A percentile compares a stretch with the other conserved stretches of the same genome.
Conservation (phyloP, 1,140 invertebrate genomes). For the Heliothis subflexa region DNA sequence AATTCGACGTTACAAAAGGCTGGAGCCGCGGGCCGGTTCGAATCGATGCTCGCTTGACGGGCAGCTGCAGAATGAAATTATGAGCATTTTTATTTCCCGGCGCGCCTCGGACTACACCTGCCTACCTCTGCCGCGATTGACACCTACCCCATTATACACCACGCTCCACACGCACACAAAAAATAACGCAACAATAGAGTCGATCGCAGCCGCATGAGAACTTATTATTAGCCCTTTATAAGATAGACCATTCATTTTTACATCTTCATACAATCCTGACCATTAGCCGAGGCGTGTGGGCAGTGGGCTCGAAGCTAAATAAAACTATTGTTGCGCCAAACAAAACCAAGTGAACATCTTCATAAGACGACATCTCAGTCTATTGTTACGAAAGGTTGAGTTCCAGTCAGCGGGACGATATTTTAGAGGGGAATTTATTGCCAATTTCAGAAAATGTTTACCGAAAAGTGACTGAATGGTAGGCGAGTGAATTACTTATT, state of each 20-base stretch:
- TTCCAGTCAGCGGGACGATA: constrained; percentile 64
- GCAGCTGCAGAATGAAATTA: constrained; percentile 85
- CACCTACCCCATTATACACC: constrained; percentile 83
- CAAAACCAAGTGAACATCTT: constrained; percentile 85
- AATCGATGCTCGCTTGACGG: constrained; percentile 74
- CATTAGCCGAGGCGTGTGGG: constrained; percentile 84
- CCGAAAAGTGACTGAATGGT: constrained; percentile 79
- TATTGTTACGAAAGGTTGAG: constrained; percentile 71
- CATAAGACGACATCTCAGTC: constrained; percentile 79
- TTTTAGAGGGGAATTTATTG: constrained; percentile 82
- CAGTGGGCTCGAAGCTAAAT: constrained; percentile 81
- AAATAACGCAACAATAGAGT: constrained; percentile 79
- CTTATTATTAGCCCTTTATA: constrained; percentile 84
- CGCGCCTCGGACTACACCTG: constrained; percentile 75
- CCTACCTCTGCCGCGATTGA: constrained; percentile 78
- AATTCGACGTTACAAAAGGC: constrained; percentile 77
- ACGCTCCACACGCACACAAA: constrained; percentile 64
- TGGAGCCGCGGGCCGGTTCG: constrained; percentile 61
- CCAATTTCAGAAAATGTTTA: constrained; percentile 82
- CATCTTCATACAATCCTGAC: constrained; percentile 82
- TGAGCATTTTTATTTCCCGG: constrained; percentile 80
- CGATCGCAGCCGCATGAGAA: constrained; percentile 80
- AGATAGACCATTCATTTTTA: constrained; percentile 80
- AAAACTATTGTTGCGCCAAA: constrained; percentile 83
- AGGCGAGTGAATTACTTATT: constrained; percentile 81